A percentile compares a stretch with the other conserved stretches of the same genome.
Evolutionary conservation across 2,113 vertebrate species (phyloP).

Genomic region (Gorsachius goisagi): DNA sequence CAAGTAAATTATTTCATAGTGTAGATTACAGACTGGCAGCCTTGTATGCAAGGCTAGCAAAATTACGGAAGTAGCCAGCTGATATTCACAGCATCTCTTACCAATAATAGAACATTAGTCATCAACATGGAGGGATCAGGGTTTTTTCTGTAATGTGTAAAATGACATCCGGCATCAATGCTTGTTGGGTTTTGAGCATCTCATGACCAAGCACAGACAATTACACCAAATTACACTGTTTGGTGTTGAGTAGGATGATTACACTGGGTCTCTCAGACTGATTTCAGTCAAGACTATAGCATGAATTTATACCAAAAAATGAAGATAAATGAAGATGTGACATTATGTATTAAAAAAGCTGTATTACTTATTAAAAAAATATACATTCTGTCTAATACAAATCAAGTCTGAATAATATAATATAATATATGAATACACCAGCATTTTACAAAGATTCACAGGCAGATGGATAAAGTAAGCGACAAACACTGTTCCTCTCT

Average conservation of each 20-base stretch:
- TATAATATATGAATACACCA: not conserved
- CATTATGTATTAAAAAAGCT: not conserved
- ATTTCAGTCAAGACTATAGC: slow-evolving; percentile 27
- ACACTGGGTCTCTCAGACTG: not conserved
- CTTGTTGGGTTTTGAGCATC: not conserved
- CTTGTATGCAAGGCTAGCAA: not conserved
- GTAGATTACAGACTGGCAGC: not conserved
- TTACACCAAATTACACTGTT: not conserved
- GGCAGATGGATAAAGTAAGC: not conserved
- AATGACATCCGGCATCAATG: slow-evolving; percentile 17
- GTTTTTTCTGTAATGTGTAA: not conserved
- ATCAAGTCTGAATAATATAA: not conserved
- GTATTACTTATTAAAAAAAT: not conserved
- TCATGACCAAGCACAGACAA: slow-evolving; percentile 12
- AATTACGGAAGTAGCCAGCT: not conserved
- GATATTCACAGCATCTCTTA: not conserved
- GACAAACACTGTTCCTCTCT: not conserved
- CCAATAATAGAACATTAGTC: not conserved
- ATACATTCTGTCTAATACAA: not conserved
- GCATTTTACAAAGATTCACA: not conserved
- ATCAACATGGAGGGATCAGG: not conserved
- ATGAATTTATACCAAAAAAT: not conserved
- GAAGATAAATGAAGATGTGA: not conserved
- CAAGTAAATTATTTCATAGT: not conserved
- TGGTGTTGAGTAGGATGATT: slow-evolving; percentile 6